These are phyloP conservation scores for Penaeus japonicus DNA, from an alignment of 1,140 invertebrate species.

Conservation along the genomic window DNA sequence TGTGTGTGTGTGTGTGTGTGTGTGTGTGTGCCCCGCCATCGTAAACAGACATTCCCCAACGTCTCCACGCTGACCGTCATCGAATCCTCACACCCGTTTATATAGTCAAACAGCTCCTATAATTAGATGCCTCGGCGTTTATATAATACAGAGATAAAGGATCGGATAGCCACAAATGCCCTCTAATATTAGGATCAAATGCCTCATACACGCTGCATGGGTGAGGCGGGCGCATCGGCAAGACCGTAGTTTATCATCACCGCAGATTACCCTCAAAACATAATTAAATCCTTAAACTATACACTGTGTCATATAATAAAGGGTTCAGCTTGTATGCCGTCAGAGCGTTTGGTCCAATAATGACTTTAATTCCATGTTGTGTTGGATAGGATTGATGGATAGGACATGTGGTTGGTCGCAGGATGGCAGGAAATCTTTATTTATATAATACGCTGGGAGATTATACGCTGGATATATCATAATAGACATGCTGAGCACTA, in stretches of 20 bases:
- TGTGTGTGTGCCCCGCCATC: too few species aligned
- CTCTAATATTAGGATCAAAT: slow-evolving; percentile 11
- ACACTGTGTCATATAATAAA: slow-evolving; percentile 36
- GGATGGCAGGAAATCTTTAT: slow-evolving; percentile 48
- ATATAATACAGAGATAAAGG: too few species aligned
- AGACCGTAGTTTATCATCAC: slow-evolving; percentile 14
- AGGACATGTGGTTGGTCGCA: slow-evolving; percentile 47
- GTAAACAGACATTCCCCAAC: too few species aligned
- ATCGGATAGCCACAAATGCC: too few species aligned
- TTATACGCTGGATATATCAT: slow-evolving; percentile 47
- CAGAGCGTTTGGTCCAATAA: slow-evolving; percentile 12
- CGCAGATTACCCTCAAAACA: slow-evolving; percentile 26
- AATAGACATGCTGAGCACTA: slow-evolving; percentile 37
- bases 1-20: too few species aligned
- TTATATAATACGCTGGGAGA: slow-evolving; percentile 40
- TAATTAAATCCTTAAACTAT: slow-evolving; percentile 49
- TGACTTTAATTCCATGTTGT: slow-evolving; percentile 30
- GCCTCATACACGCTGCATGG: neutral
- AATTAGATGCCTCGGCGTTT: too few species aligned
- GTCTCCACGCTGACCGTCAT: too few species aligned
- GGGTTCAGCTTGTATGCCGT: slow-evolving; percentile 33
- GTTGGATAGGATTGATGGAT: slow-evolving; percentile 38
- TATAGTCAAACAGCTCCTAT: too few species aligned
- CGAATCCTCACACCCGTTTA: too few species aligned
- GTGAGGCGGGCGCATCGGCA: slow-evolving; percentile 8